These are phyloP conservation scores for Bellardia bayeri DNA, from an alignment of 2,888 invertebrate species.

Conservation along the genomic window DNA sequence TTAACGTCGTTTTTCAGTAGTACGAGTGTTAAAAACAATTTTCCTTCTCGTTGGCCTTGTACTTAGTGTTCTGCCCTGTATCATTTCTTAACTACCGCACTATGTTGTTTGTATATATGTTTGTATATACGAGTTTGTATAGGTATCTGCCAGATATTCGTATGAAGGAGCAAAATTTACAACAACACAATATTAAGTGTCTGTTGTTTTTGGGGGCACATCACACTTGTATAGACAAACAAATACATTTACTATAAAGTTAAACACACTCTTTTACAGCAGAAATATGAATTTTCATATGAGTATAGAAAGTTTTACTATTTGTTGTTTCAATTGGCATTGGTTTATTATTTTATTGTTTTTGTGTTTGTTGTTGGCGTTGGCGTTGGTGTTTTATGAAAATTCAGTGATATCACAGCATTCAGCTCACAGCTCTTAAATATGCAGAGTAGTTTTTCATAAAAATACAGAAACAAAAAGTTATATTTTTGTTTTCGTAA, in stretches of 20 bases:
- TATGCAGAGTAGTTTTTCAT: constrained; percentile 48
- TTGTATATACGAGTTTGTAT: not conserved
- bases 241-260: not conserved
- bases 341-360: constrained; percentile 43
- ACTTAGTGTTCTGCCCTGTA: constrained; percentile 44
- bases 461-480: constrained; percentile 37
- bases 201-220: constrained; percentile 25
- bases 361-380: too few relatives aligned
- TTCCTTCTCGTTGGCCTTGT: constrained; percentile 62
- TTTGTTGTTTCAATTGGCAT: constrained; percentile 39
- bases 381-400: constrained; percentile 24
- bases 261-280: constrained; percentile 11
- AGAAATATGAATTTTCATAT: constrained; percentile 30
- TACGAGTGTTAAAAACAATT: constrained; percentile 69
- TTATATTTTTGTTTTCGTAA: constrained; percentile 39
- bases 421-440: constrained; percentile 60
- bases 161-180: constrained; percentile 15
- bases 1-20: constrained; percentile 42
- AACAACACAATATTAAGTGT: constrained; percentile 24
- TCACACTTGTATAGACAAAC: not conserved
- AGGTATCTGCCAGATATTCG: constrained; percentile 10
- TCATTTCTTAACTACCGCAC: constrained; percentile 33
- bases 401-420: constrained; percentile 64
- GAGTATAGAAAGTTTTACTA: constrained; percentile 39
- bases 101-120: not conserved